Evolutionary conservation across 92 coral and sea anemone genomes (phyloP), one percentile per base, ranked within the genome.

Genomic region (Parazoanthus atlanticus): DNA sequence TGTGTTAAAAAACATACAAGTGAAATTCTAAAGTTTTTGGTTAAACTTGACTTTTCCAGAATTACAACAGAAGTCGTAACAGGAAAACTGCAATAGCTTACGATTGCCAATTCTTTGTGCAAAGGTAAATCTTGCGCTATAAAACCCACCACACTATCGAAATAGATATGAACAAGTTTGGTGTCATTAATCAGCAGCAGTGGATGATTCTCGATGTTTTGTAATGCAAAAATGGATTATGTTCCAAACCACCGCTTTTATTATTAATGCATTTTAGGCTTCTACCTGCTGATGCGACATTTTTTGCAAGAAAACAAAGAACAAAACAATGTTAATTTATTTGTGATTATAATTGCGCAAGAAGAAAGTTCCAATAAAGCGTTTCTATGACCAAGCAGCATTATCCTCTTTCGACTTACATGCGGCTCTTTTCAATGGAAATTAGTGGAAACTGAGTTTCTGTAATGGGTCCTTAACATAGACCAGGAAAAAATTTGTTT

Each of bases 141-240:
- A 61, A 28, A 61, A 61, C 28, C 21, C 15, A 21, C n/a, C 2
- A 13, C 19, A 52, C 58, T 52, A 52, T 15, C 9, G 8, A 23
- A 61, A 61, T 15, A 61, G 69, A 4, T 23, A 61, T 25, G 38
- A 71, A 32, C 36, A 32, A 13, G 30, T 29, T 71, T 32, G 30
- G 13, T 36, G 34, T 41, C 31, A 19, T 33, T 25, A 6, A 21
- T 19, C 79, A 3, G 30, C n/a, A 6, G 26, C 3, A 75, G 34
- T 21, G 26, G 79, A 75, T 61, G 69, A 43, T 75, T 75, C 79
- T 75, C 46, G 52, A 75, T 21, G 49, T 75, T 41, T 36, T 75
- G 8, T 61, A 21, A 19, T 32, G 43, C n/a, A 75, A 75, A 38
- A 52, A 75, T 6, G 3, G 46, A 15, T 36, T n/a, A n/a, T 21